phyloP scores from a whole-genome alignment of 92 coral and sea anemone species.

The Epizoanthus illoricatus region DNA sequence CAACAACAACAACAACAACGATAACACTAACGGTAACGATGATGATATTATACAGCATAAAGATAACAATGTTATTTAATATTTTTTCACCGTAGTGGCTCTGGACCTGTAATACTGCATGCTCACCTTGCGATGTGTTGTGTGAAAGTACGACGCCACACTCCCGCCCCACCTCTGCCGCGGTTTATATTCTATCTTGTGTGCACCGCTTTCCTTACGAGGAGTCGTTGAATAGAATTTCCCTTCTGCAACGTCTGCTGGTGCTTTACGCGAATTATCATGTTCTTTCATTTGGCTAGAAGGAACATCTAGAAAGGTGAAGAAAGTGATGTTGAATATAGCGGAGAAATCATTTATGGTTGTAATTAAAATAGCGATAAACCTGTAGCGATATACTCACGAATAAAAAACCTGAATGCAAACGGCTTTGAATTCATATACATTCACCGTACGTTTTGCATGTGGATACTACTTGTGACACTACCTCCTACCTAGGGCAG shows the following conservation, averaged over 20 bases:
- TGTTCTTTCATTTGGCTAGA: conserved; percentile 18
- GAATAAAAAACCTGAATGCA: no score
- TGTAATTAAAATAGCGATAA: neutral
- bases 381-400: no score
- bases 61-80: no score
- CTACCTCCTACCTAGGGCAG: neutral
- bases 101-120: neutral
- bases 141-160: conserved; percentile 32
- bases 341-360: neutral
- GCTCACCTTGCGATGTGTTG: conserved; percentile 33
- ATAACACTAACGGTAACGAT: no score
- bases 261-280: neutral
- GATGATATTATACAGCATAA: no score
- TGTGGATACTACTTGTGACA: neutral
- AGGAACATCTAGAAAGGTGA: conserved; percentile 17
- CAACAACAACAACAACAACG: no score
- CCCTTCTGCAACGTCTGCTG: neutral
- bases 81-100: no score
- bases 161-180: conserved; percentile 38
- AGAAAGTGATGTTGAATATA: neutral
- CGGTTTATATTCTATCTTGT: conserved; percentile 15
- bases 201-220: conserved; percentile 12
- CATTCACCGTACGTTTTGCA: neutral
- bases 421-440: no score
- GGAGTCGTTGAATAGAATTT: neutral